Conservation (phyloP, 2,888 invertebrate species). For the Aspidiotus rigidus region DNA sequence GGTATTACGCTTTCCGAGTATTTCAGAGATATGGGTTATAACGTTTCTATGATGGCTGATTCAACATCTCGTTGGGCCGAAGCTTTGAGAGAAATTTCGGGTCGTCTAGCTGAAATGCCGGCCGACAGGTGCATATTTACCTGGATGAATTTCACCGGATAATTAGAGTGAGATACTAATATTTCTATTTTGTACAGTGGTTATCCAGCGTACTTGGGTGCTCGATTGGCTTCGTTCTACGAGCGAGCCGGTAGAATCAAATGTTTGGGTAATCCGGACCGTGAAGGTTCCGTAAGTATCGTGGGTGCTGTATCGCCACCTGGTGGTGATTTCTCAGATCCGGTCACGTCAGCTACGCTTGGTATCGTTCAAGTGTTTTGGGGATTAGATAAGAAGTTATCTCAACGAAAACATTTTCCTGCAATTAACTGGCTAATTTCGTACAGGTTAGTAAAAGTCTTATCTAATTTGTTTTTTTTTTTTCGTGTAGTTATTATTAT, state of each 20-base stretch:
- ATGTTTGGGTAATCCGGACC: conserved; percentile 92
- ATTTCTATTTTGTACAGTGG: conserved; percentile 54
- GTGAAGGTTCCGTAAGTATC: conserved; percentile 98
- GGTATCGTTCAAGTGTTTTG: conserved; percentile 99
- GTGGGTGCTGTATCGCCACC: conserved; percentile 99
- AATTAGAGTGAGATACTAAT: background rate
- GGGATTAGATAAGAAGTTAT: conserved; percentile 97
- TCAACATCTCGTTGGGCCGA: conserved; percentile 99
- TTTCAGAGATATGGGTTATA: conserved; percentile 98
- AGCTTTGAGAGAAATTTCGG: conserved; percentile 98
- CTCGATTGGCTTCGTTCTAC: conserved; percentile 97
- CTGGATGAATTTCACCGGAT: background rate
- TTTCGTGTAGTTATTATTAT: background rate
- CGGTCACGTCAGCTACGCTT: conserved; percentile 96
- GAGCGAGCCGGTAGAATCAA: conserved; percentile 97
- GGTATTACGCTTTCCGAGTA: conserved; percentile 99
- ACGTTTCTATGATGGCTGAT: conserved; percentile 99
- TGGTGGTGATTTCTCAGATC: conserved; percentile 99
- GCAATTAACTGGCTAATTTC: conserved; percentile 99
- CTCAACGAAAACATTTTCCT: conserved; percentile 99
- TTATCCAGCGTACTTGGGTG: conserved; percentile 98
- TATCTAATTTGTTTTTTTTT: background rate
- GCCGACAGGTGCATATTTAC: conserved; percentile 55
- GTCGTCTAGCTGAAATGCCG: conserved; percentile 99
- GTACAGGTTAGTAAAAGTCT: conserved; percentile 52